phyloP scores from a whole-genome alignment of 1,140 invertebrate genomes.

The Drosophila repletoides region DNA sequence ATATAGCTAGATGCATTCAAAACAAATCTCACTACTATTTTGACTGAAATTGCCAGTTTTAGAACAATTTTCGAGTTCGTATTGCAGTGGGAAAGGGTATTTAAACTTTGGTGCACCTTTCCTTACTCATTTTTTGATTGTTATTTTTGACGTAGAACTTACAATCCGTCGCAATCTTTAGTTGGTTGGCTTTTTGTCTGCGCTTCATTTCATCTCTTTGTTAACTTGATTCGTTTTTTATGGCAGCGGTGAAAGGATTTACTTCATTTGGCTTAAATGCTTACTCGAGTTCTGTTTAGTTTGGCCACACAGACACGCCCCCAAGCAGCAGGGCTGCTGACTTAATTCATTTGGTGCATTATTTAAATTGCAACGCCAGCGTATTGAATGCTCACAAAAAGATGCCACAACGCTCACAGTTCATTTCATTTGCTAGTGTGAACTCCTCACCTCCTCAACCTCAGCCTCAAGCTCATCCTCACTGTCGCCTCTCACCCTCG shows the following conservation, averaged over 20 bases:
- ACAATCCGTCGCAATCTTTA: conserved; percentile 47
- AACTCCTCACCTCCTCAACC: not conserved
- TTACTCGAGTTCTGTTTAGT: conserved; percentile 15
- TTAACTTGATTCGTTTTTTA: conserved; percentile 66
- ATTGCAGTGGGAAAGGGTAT: too few species aligned
- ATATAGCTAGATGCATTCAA: too few species aligned
- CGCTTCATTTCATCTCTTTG: conserved; percentile 60
- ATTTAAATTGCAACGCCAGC: conserved; percentile 64
- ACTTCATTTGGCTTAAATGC: conserved; percentile 60
- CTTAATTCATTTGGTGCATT: conserved; percentile 71
- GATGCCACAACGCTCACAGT: conserved; percentile 24
- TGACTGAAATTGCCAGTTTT: too few species aligned
- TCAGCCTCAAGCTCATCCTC: too few species aligned
- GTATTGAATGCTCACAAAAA: conserved; percentile 29
- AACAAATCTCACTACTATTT: too few species aligned
- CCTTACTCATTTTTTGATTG: not conserved
- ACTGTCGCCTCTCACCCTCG: not conserved
- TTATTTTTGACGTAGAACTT: conserved; percentile 28
- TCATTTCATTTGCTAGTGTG: conserved; percentile 28
- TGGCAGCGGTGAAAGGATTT: conserved; percentile 48
- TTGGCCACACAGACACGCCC: not conserved
- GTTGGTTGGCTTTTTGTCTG: conserved; percentile 49
- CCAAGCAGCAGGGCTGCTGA: conserved; percentile 11
- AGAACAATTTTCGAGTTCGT: too few species aligned
- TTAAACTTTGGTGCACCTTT: not conserved